phyloP scores from a whole-genome alignment of 2,113 vertebrate genomes.

The Prionailurus viverrinus region DNA sequence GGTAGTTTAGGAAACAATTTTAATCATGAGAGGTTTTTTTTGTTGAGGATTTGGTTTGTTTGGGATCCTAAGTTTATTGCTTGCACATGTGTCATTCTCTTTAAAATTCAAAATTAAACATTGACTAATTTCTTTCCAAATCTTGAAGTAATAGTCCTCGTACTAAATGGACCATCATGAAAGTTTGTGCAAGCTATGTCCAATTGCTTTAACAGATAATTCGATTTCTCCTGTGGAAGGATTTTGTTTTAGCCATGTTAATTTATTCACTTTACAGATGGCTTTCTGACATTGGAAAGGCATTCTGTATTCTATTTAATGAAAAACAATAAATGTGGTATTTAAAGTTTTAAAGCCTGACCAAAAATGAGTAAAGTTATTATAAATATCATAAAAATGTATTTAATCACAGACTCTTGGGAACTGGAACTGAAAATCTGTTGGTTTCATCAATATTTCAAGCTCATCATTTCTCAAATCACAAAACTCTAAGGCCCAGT shows the following conservation, averaged over 20 bases:
- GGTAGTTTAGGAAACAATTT: conserved; percentile 47
- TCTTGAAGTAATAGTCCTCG: background rate
- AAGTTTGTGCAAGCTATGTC: background rate
- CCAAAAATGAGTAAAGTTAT: background rate
- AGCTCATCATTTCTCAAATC: background rate
- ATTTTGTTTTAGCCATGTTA: conserved; percentile 23
- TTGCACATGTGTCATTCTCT: conserved; percentile 55
- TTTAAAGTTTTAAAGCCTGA: background rate
- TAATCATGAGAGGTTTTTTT: conserved; percentile 44
- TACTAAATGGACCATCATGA: background rate
- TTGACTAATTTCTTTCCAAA: conserved; percentile 41
- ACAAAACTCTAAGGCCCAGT: background rate
- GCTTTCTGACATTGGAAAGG: background rate
- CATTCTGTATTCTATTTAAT: conserved; percentile 26
- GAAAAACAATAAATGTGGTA: background rate
- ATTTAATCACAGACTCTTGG: background rate
- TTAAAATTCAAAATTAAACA: conserved; percentile 72
- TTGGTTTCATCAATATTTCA: background rate
- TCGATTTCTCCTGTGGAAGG: conserved; percentile 44
- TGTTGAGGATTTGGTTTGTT: conserved; percentile 60
- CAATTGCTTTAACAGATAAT: conserved; percentile 54
- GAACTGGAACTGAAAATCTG: background rate
- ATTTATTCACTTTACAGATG: conserved; percentile 49
- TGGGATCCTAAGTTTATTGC: conserved; percentile 59
- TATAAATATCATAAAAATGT: background rate